Evolutionary conservation across 1,140 invertebrate genomes (phyloP), one percentile per base, ranked within the genome.

Genomic region (Bombus superbus): DNA sequence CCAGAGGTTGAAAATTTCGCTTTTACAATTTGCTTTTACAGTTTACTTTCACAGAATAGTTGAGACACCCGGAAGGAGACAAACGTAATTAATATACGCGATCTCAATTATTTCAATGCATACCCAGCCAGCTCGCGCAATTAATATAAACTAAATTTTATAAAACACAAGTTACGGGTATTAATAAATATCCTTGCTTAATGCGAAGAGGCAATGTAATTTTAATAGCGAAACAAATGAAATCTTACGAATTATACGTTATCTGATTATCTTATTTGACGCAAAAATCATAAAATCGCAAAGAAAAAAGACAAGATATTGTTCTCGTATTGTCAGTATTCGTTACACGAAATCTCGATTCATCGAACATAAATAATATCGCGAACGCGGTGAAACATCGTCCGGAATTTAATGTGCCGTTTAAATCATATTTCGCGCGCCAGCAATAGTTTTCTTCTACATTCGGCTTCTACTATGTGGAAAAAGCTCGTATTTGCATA

Each of bases 401-500:
- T 18, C 2, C 15, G 22, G 71, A 11, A 28, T 73, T 44, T 44
- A 44, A 73, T 32, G 40, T n/a, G 15, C 15, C 40, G 42, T 44
- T 47, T 74, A 74, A 44, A 74, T 47, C n/a, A 47, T 5, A 74
- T 22, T 22, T 47, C 42, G 6, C 28, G 42, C 18, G 10, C 8
- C 15, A 32, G 1, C 1, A n/a, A 32, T 47, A 28, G 25, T 71
- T 32, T 74, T 32, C 42, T n/a, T 32, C 42, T 22, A 25, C 18
- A 10, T 11, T 22, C 72, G n/a, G n/a, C 1, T 32, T 15, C n/a
- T 25, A 9, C 28, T 32, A 32, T 2, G 4, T 8, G 40, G 40
- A 15, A 74, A n/a, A 74, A 74, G 32, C 6, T 32, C 18, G 72
- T 74, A 47, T 74, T 74, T 74, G 8, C 40, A 74, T 35, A 47